Evolutionary conservation across 2,113 vertebrate genomes (phyloP).

Genomic region (Sardina pilchardus): DNA sequence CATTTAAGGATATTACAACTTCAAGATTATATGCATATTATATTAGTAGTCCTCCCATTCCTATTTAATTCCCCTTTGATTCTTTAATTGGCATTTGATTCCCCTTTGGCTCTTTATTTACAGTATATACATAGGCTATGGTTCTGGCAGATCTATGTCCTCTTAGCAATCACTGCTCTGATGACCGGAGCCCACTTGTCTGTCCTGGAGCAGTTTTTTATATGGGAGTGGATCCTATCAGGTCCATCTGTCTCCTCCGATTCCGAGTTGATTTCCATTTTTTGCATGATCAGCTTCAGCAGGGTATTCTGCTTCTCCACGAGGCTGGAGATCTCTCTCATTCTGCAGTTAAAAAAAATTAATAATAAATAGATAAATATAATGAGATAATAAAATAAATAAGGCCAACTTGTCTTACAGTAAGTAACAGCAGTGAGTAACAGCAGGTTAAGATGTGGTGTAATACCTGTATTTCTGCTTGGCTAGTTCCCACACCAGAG

Average conservation of each 20-base stretch:
- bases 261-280: slow-evolving; percentile 86
- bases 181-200: slow-evolving; percentile 79
- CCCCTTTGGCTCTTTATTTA: neutral
- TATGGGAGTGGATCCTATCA: slow-evolving; percentile 70
- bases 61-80: neutral
- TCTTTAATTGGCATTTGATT: neutral
- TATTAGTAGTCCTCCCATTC: neutral
- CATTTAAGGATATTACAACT: neutral
- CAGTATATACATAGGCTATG: too few relatives aligned
- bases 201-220: slow-evolving; percentile 69
- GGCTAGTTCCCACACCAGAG: slow-evolving; percentile 76
- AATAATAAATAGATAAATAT: neutral
- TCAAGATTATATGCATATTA: neutral
- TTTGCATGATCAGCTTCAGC: slow-evolving; percentile 83
- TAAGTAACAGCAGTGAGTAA: neutral
- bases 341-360: slow-evolving; percentile 59
- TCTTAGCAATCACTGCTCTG: slow-evolving; percentile 63
- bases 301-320: slow-evolving; percentile 84
- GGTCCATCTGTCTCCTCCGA: slow-evolving; percentile 80
- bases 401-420: too few relatives aligned
- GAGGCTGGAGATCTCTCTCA: slow-evolving; percentile 77
- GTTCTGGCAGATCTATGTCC: neutral
- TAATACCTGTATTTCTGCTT: slow-evolving; percentile 82
- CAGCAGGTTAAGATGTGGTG: too few relatives aligned
- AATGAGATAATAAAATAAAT: neutral